Evolutionary conservation across 2,797 vertebrate genomes (phyloP).

Genomic region (Heterohyrax brucei): DNA sequence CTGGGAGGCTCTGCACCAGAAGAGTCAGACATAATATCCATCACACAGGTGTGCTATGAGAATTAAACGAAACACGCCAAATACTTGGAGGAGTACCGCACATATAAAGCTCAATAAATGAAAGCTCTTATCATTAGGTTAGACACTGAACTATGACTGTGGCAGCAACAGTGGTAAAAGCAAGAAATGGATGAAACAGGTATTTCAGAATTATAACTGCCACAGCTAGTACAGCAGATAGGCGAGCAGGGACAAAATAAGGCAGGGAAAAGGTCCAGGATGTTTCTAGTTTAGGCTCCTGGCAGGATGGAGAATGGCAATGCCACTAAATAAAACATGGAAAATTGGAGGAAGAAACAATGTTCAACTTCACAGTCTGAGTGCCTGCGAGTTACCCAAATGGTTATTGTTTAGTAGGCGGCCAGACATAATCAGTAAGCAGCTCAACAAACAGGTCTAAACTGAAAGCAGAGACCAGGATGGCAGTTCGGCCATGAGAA

Average conservation of each 20-base stretch:
- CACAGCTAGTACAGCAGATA: neutral
- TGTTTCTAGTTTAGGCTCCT: neutral
- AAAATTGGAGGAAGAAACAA: constrained; percentile 12
- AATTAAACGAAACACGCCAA: neutral
- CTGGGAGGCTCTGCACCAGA: neutral
- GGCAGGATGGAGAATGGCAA: neutral
- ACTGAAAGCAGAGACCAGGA: neutral
- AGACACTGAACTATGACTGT: neutral
- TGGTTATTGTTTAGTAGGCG: neutral
- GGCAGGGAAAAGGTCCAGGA: neutral
- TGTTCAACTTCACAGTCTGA: neutral
- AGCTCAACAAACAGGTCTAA: constrained; percentile 32
- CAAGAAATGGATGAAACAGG: neutral
- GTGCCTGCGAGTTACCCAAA: neutral
- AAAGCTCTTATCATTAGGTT: neutral
- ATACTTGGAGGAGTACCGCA: constrained; percentile 16
- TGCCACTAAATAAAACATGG: neutral
- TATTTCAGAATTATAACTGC: neutral
- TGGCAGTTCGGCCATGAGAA: neutral
- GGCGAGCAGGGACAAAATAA: neutral
- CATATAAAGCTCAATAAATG: neutral
- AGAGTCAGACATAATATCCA: neutral
- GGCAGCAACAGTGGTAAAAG: neutral
- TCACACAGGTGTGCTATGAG: neutral
- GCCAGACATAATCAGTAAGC: neutral